Evolutionary conservation across 1,140 invertebrate species (phyloP), one percentile per base, ranked within the genome.

Genomic region (Euura saliciscinereae): DNA sequence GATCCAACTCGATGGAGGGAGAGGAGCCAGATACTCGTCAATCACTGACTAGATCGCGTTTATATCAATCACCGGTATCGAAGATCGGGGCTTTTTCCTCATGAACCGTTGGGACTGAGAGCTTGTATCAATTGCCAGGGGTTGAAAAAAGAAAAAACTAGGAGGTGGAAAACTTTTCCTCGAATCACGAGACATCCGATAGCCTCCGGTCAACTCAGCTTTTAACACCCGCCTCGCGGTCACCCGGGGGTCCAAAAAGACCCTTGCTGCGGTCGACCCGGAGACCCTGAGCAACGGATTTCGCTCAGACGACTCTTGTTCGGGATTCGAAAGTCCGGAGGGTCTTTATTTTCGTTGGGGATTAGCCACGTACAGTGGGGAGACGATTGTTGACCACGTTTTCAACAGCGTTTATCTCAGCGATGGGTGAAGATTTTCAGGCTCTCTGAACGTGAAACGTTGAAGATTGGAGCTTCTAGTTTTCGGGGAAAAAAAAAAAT

Each of bases 1-100:
- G 84, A 86, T 85, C 83, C 83, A 84, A 83, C 80, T 81, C 80
- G 80, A 86, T 86, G 84, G 84, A 82, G 82, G 81, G 78, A 28
- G 28, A 28, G 28, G 28, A 28, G 28, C 28, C 28, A 28, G 28
- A 28, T 28, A 28, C 28, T 28, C 83, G 84, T 85, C 82, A 84
- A 86, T 86, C 84, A 86, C 81, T 59, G 13, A 8, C 7, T 6
- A 59, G 8, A 74, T 76, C 45, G 71, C 80, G 73, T 79, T 81
- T 84, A 80, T 85, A 85, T 85, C 84, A 86, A 86, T 86, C 84
- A 86, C 80, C 65, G 73, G 73, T 79, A 82, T 81, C 79, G 67
- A 74, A 8, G 65, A 66, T 46, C 70, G 51, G 65, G 1, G 28
- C 51, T n/a, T 59, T n/a, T 0, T 59, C 51, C 51, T 59, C 51